Percentiles rank a stretch among this genome's conserved stretches.
Evolutionary conservation across 1,140 invertebrate species (phyloP).

Genomic region (Oedothorax gibbosus): DNA sequence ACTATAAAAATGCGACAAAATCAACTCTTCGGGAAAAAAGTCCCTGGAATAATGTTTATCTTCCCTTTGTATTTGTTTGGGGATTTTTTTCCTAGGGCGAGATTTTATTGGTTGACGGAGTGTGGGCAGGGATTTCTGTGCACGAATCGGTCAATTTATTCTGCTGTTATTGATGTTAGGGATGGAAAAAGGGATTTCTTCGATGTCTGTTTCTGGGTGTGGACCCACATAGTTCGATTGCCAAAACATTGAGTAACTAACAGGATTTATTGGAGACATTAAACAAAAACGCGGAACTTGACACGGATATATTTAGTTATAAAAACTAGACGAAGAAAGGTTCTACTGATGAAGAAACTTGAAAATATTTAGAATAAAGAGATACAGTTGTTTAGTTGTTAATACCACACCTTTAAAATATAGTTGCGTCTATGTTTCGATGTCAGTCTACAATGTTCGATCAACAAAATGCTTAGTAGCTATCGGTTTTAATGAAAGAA

Average conservation of each 20-base stretch:
- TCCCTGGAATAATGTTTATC: conserved; percentile 14
- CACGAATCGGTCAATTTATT: conserved; percentile 29
- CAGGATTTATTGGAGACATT: not conserved
- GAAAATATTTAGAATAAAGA: too few relatives aligned
- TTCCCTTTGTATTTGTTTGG: conserved; percentile 2
- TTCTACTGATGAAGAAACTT: too few relatives aligned
- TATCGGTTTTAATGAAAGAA: too few relatives aligned
- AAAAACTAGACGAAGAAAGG: too few relatives aligned
- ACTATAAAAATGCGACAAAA: conserved; percentile 11
- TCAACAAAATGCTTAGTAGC: too few relatives aligned
- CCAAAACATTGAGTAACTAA: conserved; percentile 15
- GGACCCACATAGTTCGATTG: conserved; percentile 16
- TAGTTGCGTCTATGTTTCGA: too few relatives aligned
- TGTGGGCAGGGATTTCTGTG: not conserved
- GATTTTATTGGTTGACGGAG: conserved; percentile 21
- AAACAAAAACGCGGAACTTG: not conserved
- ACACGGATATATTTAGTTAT: too few relatives aligned
- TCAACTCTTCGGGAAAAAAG: conserved; percentile 3
- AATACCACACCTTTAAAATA: too few relatives aligned
- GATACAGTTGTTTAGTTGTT: too few relatives aligned
- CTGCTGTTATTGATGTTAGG: conserved; percentile 29
- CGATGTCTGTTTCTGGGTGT: not conserved
- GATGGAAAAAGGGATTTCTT: conserved; percentile 14
- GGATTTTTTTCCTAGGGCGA: not conserved
- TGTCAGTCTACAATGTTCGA: too few relatives aligned